phyloP scores from a whole-genome alignment of 1,140 invertebrate genomes.

The Brachionus sp. region DNA sequence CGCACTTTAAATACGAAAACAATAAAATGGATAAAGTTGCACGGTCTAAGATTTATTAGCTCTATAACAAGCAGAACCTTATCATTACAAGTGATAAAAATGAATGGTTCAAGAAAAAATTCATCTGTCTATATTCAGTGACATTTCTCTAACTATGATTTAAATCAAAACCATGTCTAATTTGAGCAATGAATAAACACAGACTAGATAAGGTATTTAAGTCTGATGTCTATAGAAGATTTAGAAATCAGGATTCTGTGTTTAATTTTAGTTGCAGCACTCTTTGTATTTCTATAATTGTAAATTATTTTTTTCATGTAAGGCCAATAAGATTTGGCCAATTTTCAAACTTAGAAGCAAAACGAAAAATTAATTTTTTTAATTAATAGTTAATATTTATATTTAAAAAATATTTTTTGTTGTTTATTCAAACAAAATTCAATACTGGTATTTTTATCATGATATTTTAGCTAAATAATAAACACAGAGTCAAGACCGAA shows the following conservation, averaged over 20 bases:
- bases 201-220: constrained; percentile 27
- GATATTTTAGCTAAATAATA: constrained; percentile 3
- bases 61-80: neutral
- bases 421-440: neutral
- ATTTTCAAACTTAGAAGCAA: neutral
- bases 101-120: constrained; percentile 8
- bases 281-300: neutral
- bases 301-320: neutral
- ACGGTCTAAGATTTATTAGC: neutral
- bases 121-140: constrained; percentile 12
- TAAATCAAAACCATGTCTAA: constrained; percentile 13
- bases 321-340: neutral
- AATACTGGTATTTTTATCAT: constrained; percentile 28
- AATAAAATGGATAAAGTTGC: neutral
- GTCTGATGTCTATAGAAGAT: neutral
- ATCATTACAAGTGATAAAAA: neutral
- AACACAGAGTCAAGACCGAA: neutral
- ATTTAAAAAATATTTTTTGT: constrained; percentile 26
- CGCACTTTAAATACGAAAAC: neutral
- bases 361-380: constrained; percentile 34
- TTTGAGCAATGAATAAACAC: neutral
- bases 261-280: neutral
- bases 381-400: constrained; percentile 41
- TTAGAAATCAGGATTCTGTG: neutral
- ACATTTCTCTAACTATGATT: neutral